These are phyloP conservation scores for Coccyzus lansbergi DNA, from an alignment of 2,797 vertebrate genomes.

Conservation along the genomic window DNA sequence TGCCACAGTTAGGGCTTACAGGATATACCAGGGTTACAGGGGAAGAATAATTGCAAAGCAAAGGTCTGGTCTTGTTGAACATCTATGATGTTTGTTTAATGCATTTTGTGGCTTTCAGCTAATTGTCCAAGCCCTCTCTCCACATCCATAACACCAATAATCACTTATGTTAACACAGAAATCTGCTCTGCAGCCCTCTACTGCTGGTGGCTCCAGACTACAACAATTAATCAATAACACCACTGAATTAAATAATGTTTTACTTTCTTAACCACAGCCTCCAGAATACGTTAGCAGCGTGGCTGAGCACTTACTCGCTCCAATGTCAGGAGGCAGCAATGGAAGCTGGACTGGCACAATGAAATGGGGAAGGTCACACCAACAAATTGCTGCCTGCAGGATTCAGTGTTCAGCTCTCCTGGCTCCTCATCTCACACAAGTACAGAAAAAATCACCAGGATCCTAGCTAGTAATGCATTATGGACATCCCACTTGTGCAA, in stretches of 20 bases:
- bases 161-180: neutral
- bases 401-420: neutral
- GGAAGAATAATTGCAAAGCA: neutral
- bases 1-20: neutral
- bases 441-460: neutral
- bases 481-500: neutral
- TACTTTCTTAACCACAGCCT: neutral
- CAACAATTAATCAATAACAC: neutral
- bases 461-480: neutral
- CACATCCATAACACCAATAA: neutral
- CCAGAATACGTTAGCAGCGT: neutral
- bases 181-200: neutral
- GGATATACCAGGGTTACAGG: neutral
- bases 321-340: neutral
- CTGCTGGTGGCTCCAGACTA: neutral
- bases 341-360: neutral
- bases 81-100: neutral
- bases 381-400: neutral
- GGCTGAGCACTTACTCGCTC: neutral
- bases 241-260: neutral
- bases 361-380: neutral
- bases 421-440: neutral
- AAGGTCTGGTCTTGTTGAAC: neutral
- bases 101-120: neutral
- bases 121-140: neutral